Evolutionary conservation across 2,888 invertebrate genomes (phyloP).

Genomic region (Epistrophe eligans): DNA sequence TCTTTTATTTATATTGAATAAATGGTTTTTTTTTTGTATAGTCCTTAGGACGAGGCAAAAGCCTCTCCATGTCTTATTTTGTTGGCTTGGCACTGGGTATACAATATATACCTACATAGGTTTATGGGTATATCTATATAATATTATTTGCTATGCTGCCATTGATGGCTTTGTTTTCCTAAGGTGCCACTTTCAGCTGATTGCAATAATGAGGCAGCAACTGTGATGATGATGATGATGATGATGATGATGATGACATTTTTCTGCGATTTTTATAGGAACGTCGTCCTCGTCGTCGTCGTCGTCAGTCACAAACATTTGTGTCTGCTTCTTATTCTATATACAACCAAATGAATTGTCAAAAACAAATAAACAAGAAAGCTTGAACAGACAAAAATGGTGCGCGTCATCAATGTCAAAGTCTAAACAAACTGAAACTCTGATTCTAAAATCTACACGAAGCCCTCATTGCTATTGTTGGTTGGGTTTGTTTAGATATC

Average conservation of each 20-base stretch:
- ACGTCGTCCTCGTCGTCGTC: too few relatives aligned
- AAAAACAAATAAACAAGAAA: conserved; percentile 44
- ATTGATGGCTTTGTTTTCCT: conserved; percentile 70
- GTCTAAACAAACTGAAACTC: conserved; percentile 64
- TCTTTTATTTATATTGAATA: conserved; percentile 40
- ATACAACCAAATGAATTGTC: conserved; percentile 22
- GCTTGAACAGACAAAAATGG: conserved; percentile 35
- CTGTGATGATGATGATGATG: conserved; percentile 58
- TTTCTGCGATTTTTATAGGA: conserved; percentile 51
- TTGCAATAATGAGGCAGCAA: conserved; percentile 74
- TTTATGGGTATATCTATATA: too few relatives aligned
- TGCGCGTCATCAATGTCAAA: conserved; percentile 45
- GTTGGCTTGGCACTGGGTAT: background rate
- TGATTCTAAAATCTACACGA: background rate
- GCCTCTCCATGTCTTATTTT: conserved; percentile 6
- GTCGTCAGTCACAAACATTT: conserved; percentile 31
- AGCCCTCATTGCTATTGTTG: conserved; percentile 26
- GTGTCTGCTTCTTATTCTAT: background rate
- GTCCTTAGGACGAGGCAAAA: conserved; percentile 13
- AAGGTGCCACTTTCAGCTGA: conserved; percentile 74
- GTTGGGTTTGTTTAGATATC: conserved; percentile 44
- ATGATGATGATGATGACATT: conserved; percentile 69
- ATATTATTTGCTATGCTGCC: conserved; percentile 31
- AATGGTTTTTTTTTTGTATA: conserved; percentile 18
- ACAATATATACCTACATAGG: too few relatives aligned